A percentile compares a stretch with the other conserved stretches of the same genome.
Conservation (phyloP, 2,113 vertebrate genomes). For the Lophura nycthemera region DNA sequence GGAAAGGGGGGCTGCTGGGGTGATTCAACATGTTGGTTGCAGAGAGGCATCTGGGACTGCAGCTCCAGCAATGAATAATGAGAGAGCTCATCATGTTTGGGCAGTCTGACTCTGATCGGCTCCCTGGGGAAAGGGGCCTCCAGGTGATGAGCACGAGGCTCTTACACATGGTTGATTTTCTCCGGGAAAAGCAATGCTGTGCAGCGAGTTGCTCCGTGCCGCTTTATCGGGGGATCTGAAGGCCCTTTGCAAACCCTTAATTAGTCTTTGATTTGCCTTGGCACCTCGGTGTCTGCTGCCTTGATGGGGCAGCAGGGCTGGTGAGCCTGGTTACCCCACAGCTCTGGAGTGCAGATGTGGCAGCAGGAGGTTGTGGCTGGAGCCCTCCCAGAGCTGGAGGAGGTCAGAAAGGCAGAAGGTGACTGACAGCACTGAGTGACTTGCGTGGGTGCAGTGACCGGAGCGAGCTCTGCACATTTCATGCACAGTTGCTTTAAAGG, state of each 20-base stretch:
- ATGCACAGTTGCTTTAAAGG: slow-evolving; percentile 52
- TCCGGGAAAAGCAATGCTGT: not conserved
- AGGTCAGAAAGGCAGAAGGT: not conserved
- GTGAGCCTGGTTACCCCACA: not conserved
- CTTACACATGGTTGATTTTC: not conserved
- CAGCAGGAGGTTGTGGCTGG: not conserved
- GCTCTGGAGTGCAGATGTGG: not conserved
- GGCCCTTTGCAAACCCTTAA: not conserved
- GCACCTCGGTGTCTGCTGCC: rapidly evolving
- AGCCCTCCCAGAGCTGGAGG: not conserved
- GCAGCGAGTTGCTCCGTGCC: not conserved
- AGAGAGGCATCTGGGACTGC: not conserved
- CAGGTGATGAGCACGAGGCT: not conserved
- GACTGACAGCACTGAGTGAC: not conserved
- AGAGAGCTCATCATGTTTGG: not conserved
- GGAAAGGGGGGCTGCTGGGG: not conserved
- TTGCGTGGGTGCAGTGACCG: slow-evolving; percentile 41
- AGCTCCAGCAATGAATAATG: rapidly evolving
- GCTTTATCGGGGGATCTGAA: not conserved
- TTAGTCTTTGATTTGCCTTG: not conserved
- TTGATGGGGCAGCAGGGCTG: not conserved
- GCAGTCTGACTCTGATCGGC: not conserved
- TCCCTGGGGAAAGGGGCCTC: not conserved
- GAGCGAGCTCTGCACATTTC: slow-evolving; percentile 44
- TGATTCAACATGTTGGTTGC: not conserved